These are phyloP conservation scores for Spicauda simplicius DNA, from an alignment of 2,888 invertebrate species.

Conservation along the genomic window DNA sequence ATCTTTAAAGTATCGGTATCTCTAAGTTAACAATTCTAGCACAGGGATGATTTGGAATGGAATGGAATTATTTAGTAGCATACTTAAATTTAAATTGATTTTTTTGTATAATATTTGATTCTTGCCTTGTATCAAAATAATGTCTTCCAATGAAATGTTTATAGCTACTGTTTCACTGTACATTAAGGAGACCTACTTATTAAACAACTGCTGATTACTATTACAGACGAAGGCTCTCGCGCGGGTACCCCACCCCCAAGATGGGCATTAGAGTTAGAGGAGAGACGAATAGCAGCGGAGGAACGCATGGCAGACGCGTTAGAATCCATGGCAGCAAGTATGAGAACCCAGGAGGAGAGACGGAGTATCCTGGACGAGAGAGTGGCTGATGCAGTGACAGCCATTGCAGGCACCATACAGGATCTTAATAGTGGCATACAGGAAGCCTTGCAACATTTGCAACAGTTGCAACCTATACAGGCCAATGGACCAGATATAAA, in stretches of 20 bases:
- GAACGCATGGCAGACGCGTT: slow-evolving; percentile 71
- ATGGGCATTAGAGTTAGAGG: slow-evolving; percentile 72
- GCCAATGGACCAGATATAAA: slow-evolving; percentile 56
- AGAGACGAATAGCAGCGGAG: slow-evolving; percentile 68
- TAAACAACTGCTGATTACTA: neutral
- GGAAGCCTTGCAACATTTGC: slow-evolving; percentile 61
- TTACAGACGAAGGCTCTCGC: slow-evolving; percentile 53
- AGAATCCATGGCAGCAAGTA: slow-evolving; percentile 62
- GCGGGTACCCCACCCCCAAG: slow-evolving; percentile 65
- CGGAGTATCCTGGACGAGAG: slow-evolving; percentile 60
- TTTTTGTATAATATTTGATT: too few relatives aligned
- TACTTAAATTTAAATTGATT: too few relatives aligned
- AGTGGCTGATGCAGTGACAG: slow-evolving; percentile 62
- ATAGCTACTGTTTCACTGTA: too few relatives aligned
- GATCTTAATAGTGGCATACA: slow-evolving; percentile 67
- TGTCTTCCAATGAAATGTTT: too few relatives aligned
- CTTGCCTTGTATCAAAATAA: too few relatives aligned
- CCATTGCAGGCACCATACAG: slow-evolving; percentile 66
- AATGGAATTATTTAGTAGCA: too few relatives aligned
- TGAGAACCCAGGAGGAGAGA: slow-evolving; percentile 65
- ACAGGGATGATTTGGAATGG: too few relatives aligned
- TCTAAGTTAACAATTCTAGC: too few relatives aligned
- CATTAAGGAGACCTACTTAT: neutral
- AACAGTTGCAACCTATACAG: slow-evolving; percentile 52
- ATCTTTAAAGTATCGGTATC: too few relatives aligned